Evolutionary conservation across 2,888 invertebrate species (phyloP), one percentile per base, ranked within the genome.

Genomic region (Mimumesa dahlbomi): DNA sequence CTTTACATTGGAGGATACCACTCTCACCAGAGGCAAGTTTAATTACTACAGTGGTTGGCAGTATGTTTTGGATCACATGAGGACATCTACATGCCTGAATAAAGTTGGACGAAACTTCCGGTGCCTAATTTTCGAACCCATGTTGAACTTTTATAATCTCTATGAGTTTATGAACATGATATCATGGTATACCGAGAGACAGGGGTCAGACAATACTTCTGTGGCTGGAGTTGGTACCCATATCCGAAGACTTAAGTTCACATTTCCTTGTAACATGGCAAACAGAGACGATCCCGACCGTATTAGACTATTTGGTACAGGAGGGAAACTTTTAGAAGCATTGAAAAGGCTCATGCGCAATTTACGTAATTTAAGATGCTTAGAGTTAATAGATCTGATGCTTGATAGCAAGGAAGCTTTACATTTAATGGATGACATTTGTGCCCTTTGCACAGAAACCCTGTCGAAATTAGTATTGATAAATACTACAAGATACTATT

Each of bases 31-130:
- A 59, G 91, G 94, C 19, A 93, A 94, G 85, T 95, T 93, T 86
- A 95, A 95, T 84, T 94, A 95, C 81, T 95, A 95, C 86, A 93
- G 94, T 50, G 96, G 96, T 14, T 96, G 95, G 94, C 94, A 94
- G 90, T 92, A 93, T 81, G 93, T 94, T 82, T 89, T 96, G 79
- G 95, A 95, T 89, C 95, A 95, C 84, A 90, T 94, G 83, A 90
- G 94, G 63, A 93, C 94, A 0, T 94, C 95, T 73, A 90, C 92
- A 68, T 95, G 95, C 78, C 90, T 96, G 36, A 91, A 92, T 42
- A 91, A 92, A 72, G 92, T 95, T 19, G 95, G 95, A 0, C 90
- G 90, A 49, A 91, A 93, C 82, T 92, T 96, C 80, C 91, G 93
- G 63, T 91, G 91, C 7, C 89, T 96, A 25, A 91, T 94, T 13